phyloP scores from a whole-genome alignment of 2,797 vertebrate genomes.

The Menidia menidia region DNA sequence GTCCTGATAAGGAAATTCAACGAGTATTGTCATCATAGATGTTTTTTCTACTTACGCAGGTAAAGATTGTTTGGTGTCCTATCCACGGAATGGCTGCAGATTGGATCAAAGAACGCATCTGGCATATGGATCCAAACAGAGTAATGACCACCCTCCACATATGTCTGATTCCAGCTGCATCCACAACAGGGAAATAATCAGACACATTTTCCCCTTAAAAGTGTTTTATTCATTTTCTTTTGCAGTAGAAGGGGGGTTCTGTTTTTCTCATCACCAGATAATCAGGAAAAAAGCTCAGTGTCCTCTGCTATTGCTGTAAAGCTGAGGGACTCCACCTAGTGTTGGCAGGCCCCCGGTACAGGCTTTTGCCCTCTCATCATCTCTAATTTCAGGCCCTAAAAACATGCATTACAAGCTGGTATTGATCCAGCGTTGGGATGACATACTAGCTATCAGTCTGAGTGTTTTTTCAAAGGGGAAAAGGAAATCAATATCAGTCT shows the following conservation, averaged over 20 bases:
- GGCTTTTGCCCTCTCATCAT: constrained; percentile 12
- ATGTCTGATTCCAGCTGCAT: constrained; percentile 78
- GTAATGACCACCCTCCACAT: constrained; percentile 83
- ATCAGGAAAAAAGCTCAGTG: background rate
- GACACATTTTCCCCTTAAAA: constrained; percentile 25
- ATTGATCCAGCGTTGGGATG: constrained; percentile 80
- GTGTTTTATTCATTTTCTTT: constrained; percentile 26
- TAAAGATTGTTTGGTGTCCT: constrained; percentile 67
- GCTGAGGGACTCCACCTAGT: constrained; percentile 77
- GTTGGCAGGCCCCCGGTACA: constrained; percentile 41
- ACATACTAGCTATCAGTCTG: constrained; percentile 79
- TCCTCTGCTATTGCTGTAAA: constrained; percentile 5
- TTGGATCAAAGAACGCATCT: constrained; percentile 33
- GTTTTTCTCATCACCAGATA: constrained; percentile 22
- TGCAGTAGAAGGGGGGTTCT: constrained; percentile 15
- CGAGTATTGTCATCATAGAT: background rate
- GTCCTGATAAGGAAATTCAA: background rate
- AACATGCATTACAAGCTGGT: constrained; percentile 74
- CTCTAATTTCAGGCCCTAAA: constrained; percentile 67
- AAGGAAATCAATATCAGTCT: constrained; percentile 84
- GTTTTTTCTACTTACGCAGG: constrained; percentile 75
- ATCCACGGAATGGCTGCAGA: constrained; percentile 68
- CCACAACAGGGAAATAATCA: constrained; percentile 55
- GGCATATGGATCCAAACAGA: constrained; percentile 72
- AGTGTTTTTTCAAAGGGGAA: constrained; percentile 78